These are phyloP conservation scores for Boulengerochromis microlepis DNA, from an alignment of 2,113 vertebrate species.

Conservation along the genomic window DNA sequence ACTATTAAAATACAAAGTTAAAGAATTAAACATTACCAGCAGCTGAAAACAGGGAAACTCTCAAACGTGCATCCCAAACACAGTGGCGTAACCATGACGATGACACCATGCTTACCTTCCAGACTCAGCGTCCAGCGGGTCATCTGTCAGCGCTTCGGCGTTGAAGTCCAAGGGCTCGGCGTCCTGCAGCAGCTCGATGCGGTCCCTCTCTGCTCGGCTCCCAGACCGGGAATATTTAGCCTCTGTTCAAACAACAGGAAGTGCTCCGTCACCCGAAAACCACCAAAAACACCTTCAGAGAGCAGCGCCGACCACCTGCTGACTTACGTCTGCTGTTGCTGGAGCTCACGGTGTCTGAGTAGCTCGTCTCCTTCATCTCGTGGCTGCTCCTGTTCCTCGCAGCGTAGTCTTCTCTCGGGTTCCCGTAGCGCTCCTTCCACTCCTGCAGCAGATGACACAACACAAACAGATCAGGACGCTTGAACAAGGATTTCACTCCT, in stretches of 20 bases:
- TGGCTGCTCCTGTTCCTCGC: constrained; percentile 82
- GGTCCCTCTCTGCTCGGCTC: constrained; percentile 80
- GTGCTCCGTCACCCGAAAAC: not conserved
- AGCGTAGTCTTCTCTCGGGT: constrained; percentile 77
- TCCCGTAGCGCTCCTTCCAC: constrained; percentile 91
- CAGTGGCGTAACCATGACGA: not conserved
- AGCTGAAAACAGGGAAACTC: not conserved
- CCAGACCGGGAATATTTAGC: constrained; percentile 83
- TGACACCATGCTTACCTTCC: constrained; percentile 73
- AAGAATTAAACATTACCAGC: not conserved
- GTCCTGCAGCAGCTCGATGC: constrained; percentile 91
- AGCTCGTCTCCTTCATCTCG: constrained; percentile 86
- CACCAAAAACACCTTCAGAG: not conserved
- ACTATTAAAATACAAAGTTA: not conserved
- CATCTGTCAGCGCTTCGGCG: constrained; percentile 80
- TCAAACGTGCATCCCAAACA: not conserved
- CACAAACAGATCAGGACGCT: not conserved
- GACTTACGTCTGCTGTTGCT: constrained; percentile 73
- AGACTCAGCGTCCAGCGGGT: constrained; percentile 76
- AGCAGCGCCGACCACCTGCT: not conserved
- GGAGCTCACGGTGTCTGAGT: constrained; percentile 69
- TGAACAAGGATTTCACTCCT: not conserved
- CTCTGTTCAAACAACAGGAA: constrained; percentile 29
- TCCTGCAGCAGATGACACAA: constrained; percentile 68
- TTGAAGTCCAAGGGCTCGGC: constrained; percentile 92